phyloP scores from a whole-genome alignment of 1,140 invertebrate species.

The Coptotermes formosanus region DNA sequence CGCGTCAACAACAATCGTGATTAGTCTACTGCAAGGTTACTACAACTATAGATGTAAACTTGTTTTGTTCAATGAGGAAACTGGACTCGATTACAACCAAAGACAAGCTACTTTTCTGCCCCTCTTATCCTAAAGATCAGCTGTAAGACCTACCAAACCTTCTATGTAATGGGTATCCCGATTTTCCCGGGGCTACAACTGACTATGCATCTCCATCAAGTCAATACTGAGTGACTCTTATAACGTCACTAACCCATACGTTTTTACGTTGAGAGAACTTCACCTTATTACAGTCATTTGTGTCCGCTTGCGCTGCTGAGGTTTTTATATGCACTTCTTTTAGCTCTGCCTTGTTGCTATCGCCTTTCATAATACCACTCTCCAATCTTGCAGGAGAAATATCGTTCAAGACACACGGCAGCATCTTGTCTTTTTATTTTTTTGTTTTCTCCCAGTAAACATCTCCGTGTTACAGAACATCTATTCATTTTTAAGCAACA shows the following conservation, averaged over 20 bases:
- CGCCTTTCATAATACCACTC: background rate
- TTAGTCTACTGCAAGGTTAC: background rate
- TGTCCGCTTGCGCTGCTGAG: background rate
- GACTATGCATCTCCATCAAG: too few relatives aligned
- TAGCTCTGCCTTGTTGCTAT: background rate
- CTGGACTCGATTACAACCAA: too few relatives aligned
- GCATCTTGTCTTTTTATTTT: background rate
- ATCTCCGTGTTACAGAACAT: background rate
- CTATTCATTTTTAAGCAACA: background rate
- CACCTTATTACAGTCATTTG: too few relatives aligned
- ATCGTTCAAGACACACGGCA: background rate
- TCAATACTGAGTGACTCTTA: too few relatives aligned
- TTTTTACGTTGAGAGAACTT: too few relatives aligned
- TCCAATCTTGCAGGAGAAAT: background rate
- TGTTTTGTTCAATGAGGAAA: too few relatives aligned
- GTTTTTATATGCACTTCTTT: background rate
- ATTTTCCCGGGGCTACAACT: too few relatives aligned
- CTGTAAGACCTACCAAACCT: too few relatives aligned
- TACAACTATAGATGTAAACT: background rate
- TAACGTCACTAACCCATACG: too few relatives aligned
- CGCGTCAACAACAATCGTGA: background rate
- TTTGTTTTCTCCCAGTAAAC: background rate
- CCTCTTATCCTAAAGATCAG: too few relatives aligned
- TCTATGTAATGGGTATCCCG: too few relatives aligned
- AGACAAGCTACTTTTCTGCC: too few relatives aligned